Base-by-base conservation (phyloP, 2,888 invertebrate species). In the Acanthacorydalis orientalis region DNA sequence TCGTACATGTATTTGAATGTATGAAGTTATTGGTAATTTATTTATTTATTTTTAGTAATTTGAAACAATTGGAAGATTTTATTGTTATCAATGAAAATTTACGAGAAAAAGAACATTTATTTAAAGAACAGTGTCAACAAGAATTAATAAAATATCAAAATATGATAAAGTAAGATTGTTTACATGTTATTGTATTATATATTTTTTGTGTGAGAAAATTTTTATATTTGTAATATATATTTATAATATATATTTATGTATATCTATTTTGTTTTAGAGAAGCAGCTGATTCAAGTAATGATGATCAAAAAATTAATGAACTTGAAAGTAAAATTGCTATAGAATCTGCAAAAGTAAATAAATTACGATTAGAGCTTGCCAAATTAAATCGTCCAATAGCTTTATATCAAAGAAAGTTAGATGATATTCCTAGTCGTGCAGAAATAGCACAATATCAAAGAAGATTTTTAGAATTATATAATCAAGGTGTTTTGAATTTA, bases 381-480 rank as follows among this genome's bases (percentile, higher is more conserved):
- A 81, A 82, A 57, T 74, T 80, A 53, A 88, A 85, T 64, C 73
- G 88, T 38, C 78, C 80, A 52, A 80, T 93, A 48, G 78, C 89
- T 12, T 73, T 78, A 10, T 75, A 95, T 54, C 83, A 88, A 49
- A 73, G 90, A 31, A 86, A 88, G 58, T 69, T 96, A 48, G 97
- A 97, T 62, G 90, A 92, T 58, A 81, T 93, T 48, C 97, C 97
- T 1, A 86, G 89, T 33, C 76, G 92, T 50, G 87, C 90, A 0
- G 97, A 98, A 63, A 68, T 97, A 47, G 77, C 88, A 46, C 97
- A 98, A 61, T 97, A 98, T 64, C 95, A 97, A 63, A 77, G 88
- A 58, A 73, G 97, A 56, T 97, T 98, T 64, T 75, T 96, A 57
- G 97, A 97, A 68, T 75, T 97, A 8, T 95, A 95, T 61, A 91